These are phyloP conservation scores for Calameuta filiformis DNA, from an alignment of 2,888 invertebrate species.

Conservation along the genomic window DNA sequence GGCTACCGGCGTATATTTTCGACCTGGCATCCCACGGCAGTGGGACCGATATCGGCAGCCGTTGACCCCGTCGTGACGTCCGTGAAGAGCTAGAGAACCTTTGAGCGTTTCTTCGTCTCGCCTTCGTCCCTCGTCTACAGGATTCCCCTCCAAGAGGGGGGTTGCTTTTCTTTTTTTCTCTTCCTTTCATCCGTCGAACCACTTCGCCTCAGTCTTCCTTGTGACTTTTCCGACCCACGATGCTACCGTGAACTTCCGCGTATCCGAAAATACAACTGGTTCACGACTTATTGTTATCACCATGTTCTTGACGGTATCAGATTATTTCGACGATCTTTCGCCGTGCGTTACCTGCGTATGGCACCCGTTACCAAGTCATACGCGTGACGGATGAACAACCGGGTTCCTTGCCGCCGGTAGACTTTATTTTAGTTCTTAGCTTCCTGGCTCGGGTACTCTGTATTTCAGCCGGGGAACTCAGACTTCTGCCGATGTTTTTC, in stretches of 20 bases:
- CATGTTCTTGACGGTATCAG: background rate
- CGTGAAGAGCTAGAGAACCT: background rate
- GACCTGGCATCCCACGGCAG: constrained; percentile 48
- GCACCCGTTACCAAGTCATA: background rate
- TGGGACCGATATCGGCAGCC: constrained; percentile 35
- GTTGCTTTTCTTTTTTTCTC: background rate
- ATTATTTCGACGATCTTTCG: background rate
- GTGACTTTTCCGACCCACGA: background rate
- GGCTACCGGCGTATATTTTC: constrained; percentile 50
- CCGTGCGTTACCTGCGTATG: background rate
- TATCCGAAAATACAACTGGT: background rate
- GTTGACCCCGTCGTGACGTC: constrained; percentile 30
- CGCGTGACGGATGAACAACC: background rate
- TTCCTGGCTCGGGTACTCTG: background rate
- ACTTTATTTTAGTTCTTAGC: background rate
- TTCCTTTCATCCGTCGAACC: background rate
- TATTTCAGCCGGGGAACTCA: background rate
- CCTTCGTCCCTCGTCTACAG: background rate
- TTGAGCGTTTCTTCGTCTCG: background rate
- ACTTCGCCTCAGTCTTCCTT: background rate
- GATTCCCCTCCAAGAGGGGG: background rate
- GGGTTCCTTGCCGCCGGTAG: background rate
- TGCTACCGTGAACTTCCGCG: too few species aligned
- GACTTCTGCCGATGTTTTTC: background rate
- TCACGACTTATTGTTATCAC: background rate